Conservation (phyloP, 2,113 vertebrate genomes). For the Heliornis fulica region DNA sequence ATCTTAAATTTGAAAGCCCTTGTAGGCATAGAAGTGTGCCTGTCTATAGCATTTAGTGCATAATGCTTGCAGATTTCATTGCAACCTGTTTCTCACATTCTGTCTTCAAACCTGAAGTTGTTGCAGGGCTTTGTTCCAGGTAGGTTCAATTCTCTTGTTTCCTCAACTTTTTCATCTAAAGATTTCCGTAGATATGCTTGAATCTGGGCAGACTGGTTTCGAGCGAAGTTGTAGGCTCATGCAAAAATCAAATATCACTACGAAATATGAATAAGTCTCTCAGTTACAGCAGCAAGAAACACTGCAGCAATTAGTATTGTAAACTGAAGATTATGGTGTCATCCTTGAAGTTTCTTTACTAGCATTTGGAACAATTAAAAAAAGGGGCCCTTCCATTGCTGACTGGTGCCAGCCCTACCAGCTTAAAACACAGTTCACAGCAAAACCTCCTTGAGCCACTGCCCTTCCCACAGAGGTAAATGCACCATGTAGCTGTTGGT, state of each 20-base stretch:
- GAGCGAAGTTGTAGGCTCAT: not conserved
- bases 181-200: not conserved
- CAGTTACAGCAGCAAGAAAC: not conserved
- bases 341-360: not conserved
- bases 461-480: not conserved
- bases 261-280: not conserved
- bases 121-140: not conserved
- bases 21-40: not conserved
- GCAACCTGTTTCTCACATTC: not conserved
- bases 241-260: not conserved
- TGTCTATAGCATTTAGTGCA: not conserved
- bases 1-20: not conserved
- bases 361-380: not conserved
- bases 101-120: not conserved
- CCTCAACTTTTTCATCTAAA: not conserved
- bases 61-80: not conserved
- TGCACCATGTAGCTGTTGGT: not conserved
- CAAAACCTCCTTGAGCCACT: not conserved
- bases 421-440: not conserved
- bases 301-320: not conserved
- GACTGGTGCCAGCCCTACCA: not conserved
- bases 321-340: not conserved
- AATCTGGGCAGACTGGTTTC: not conserved
- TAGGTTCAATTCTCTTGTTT: not conserved
- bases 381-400: not conserved